A percentile compares a stretch with the other conserved stretches of the same genome.
Evolutionary conservation across 2,888 invertebrate species (phyloP).

Genomic region (Zelleria hepariella): DNA sequence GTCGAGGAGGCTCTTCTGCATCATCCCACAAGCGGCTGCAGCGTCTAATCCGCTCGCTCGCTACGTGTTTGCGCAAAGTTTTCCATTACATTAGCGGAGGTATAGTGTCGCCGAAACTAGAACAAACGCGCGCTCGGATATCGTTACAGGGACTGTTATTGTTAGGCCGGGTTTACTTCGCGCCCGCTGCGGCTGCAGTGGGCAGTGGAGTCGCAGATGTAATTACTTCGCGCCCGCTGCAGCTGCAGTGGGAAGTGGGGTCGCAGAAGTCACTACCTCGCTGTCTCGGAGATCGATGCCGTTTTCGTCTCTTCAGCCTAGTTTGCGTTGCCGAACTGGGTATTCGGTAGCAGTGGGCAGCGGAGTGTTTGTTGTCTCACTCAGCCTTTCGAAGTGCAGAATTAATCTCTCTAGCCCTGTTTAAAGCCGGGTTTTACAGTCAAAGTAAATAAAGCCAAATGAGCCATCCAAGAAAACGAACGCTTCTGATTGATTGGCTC

Average conservation of each 20-base stretch:
- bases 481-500: too few species aligned
- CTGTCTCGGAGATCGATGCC: too few species aligned
- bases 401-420: too few species aligned
- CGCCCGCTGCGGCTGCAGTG: neutral
- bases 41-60: conserved; percentile 36
- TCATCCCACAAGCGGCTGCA: neutral
- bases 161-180: conserved; percentile 17
- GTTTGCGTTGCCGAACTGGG: too few species aligned
- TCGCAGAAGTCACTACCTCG: neutral
- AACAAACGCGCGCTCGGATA: conserved; percentile 63
- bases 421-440: too few species aligned
- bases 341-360: neutral
- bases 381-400: too few species aligned
- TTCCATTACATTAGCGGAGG: conserved; percentile 52
- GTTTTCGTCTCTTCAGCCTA: too few species aligned
- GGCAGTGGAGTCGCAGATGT: neutral
- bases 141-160: conserved; percentile 63
- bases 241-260: neutral
- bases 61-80: conserved; percentile 54
- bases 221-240: neutral
- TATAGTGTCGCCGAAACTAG: conserved; percentile 40
- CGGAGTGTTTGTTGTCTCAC: too few species aligned
- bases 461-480: too few species aligned
- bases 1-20: neutral
- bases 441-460: too few species aligned